Percentiles rank a stretch among this genome's conserved stretches.
Evolutionary conservation across 2,888 invertebrate species (phyloP).

Genomic region (Drosophila lacicola): DNA sequence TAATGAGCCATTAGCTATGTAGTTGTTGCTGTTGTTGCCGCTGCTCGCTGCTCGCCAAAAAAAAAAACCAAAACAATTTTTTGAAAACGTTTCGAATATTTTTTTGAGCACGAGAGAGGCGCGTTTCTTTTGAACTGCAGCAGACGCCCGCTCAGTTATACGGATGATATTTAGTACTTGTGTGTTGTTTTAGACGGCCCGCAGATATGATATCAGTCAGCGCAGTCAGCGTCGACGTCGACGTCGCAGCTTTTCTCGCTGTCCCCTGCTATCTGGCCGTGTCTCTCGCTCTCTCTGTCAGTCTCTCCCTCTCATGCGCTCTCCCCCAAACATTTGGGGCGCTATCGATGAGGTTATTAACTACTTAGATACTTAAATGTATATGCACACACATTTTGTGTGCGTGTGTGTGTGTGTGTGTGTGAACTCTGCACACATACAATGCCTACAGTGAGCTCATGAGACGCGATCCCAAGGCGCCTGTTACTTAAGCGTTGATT

Average conservation of each 20-base stretch:
- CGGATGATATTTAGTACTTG: constrained; percentile 1
- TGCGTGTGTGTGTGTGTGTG: constrained; percentile 1
- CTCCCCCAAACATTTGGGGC: constrained; percentile 25
- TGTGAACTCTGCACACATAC: neutral
- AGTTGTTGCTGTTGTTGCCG: constrained; percentile 10
- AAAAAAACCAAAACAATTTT: constrained; percentile 44
- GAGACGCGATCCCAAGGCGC: constrained; percentile 31
- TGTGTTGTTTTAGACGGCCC: constrained; percentile 17
- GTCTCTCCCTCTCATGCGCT: constrained; percentile 9
- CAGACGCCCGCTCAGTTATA: constrained; percentile 7
- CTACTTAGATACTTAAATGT: constrained; percentile 28
- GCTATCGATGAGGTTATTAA: constrained; percentile 59
- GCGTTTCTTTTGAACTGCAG: constrained; percentile 18
- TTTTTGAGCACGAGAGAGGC: constrained; percentile 14
- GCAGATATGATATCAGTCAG: constrained; percentile 53
- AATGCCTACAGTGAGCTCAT: constrained; percentile 27
- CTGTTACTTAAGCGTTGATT: constrained; percentile 8
- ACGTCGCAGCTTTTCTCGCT: constrained; percentile 21
- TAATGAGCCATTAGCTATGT: constrained; percentile 58
- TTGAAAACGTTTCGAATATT: constrained; percentile 22
- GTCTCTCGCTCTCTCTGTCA: constrained; percentile 10
- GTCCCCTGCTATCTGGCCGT: constrained; percentile 6
- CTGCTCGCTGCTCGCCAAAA: constrained; percentile 21
- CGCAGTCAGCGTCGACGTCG: constrained; percentile 30
- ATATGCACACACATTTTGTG: neutral